phyloP scores from a whole-genome alignment of 2,888 invertebrate genomes.

The Yponomeuta evonymella region DNA sequence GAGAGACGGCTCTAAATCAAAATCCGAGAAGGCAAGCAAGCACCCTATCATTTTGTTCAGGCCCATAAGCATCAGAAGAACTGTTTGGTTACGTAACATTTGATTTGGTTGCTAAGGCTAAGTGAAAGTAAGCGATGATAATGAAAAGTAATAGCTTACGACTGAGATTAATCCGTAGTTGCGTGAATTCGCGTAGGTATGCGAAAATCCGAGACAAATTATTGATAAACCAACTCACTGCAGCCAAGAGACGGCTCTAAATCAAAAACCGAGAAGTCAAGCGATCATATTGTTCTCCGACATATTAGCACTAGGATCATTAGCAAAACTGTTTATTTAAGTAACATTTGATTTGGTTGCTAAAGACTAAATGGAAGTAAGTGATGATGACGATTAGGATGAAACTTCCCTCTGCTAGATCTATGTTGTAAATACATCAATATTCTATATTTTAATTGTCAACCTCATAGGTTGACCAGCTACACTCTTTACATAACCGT shows the following conservation, averaged over 20 bases:
- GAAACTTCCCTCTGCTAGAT: too few relatives aligned
- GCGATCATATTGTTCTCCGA: constrained; percentile 67
- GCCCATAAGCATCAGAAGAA: constrained; percentile 38
- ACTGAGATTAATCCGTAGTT: too few relatives aligned
- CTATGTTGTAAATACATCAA: too few relatives aligned
- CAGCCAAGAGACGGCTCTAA: constrained; percentile 60
- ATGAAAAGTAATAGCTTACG: too few relatives aligned
- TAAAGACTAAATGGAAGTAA: too few relatives aligned
- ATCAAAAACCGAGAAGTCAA: constrained; percentile 43
- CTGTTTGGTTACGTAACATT: not conserved
- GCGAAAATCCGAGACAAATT: constrained; percentile 29
- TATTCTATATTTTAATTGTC: too few relatives aligned
- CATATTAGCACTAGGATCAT: constrained; percentile 28
- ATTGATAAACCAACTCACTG: constrained; percentile 74
- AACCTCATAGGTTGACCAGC: too few relatives aligned
- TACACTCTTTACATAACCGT: too few relatives aligned
- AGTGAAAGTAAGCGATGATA: too few relatives aligned
- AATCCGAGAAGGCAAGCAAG: constrained; percentile 20
- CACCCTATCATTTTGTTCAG: constrained; percentile 65
- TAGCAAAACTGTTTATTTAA: not conserved
- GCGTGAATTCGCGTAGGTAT: too few relatives aligned
- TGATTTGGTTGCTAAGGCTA: not conserved
- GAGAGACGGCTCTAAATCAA: constrained; percentile 69
- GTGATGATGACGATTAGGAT: too few relatives aligned
- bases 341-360: not conserved